Evolutionary conservation across 2,797 vertebrate species (phyloP).

Genomic region (Etheostoma nigrum): DNA sequence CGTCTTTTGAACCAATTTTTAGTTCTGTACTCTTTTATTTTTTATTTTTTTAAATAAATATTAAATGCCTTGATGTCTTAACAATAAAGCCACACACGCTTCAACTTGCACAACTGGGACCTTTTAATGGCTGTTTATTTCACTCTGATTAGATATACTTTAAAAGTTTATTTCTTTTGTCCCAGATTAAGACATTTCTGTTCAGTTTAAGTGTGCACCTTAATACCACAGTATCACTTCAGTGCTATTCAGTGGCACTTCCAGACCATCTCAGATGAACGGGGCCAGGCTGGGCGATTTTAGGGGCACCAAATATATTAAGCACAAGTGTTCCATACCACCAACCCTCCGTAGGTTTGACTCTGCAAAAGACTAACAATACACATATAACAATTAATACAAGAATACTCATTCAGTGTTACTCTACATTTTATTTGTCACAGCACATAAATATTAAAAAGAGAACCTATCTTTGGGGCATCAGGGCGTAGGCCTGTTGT

Average conservation of each 20-base stretch:
- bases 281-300: too few relatives aligned
- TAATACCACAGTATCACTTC: not conserved
- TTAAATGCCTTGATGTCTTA: not conserved
- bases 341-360: too few relatives aligned
- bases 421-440: too few relatives aligned
- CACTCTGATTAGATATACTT: not conserved
- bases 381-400: too few relatives aligned
- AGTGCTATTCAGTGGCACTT: not conserved
- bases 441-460: too few relatives aligned
- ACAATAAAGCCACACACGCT: not conserved
- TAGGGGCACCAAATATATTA: too few relatives aligned
- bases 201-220: not conserved
- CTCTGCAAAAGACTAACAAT: too few relatives aligned
- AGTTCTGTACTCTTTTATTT: not conserved
- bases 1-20: not conserved
- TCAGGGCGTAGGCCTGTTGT: slow-evolving; percentile 83
- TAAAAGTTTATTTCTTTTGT: not conserved
- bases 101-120: not conserved
- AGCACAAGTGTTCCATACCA: too few relatives aligned
- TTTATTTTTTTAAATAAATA: not conserved
- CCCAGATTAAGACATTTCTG: not conserved
- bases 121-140: not conserved
- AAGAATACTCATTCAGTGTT: too few relatives aligned
- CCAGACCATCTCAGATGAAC: not conserved
- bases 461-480: slow-evolving; percentile 18